A percentile compares a stretch with the other conserved stretches of the same genome.
phyloP scores from a whole-genome alignment of 2,888 invertebrate species.

The Sabatieria punctata region DNA sequence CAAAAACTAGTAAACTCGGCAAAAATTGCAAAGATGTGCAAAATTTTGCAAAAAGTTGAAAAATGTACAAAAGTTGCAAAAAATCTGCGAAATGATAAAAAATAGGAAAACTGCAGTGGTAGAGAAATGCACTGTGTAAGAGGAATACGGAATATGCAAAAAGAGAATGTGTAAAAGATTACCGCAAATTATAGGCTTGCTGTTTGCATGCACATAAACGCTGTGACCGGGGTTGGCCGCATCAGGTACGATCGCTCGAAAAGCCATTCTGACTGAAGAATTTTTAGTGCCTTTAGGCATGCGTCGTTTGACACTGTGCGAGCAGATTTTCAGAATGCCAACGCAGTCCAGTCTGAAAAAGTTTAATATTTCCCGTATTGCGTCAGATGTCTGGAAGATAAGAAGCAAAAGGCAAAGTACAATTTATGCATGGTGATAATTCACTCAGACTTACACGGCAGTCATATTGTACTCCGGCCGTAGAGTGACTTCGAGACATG shows the following conservation, averaged over 20 bases:
- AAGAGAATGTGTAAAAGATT: no score
- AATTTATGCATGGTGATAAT: no score
- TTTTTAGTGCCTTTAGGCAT: slow-evolving; percentile 1
- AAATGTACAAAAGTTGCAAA: no score
- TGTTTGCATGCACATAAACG: no score
- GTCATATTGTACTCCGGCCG: slow-evolving; percentile 72
- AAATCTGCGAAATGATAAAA: background rate
- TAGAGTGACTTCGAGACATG: slow-evolving; percentile 17
- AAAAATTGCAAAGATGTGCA: no score
- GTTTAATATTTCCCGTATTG: no score
- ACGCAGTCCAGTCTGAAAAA: slow-evolving; percentile 67
- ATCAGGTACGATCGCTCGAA: slow-evolving; percentile 62
- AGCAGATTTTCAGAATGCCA: slow-evolving; percentile 56
- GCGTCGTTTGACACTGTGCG: slow-evolving; percentile 12
- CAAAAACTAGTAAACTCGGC: no score
- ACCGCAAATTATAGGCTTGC: slow-evolving; percentile 4
- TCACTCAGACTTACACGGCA: slow-evolving; percentile 48
- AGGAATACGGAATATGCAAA: no score
- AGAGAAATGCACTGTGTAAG: no score
- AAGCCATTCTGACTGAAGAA: slow-evolving; percentile 64
- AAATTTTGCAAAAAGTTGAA: no score
- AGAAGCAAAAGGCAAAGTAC: no score
- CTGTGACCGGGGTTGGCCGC: slow-evolving; percentile 60
- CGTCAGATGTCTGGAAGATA: no score
- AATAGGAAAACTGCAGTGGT: background rate